A percentile compares a stretch with the other conserved stretches of the same genome.
Evolutionary conservation across 23 tunicate species (phyloP).

Genomic region (Botrylloides violaceus): DNA sequence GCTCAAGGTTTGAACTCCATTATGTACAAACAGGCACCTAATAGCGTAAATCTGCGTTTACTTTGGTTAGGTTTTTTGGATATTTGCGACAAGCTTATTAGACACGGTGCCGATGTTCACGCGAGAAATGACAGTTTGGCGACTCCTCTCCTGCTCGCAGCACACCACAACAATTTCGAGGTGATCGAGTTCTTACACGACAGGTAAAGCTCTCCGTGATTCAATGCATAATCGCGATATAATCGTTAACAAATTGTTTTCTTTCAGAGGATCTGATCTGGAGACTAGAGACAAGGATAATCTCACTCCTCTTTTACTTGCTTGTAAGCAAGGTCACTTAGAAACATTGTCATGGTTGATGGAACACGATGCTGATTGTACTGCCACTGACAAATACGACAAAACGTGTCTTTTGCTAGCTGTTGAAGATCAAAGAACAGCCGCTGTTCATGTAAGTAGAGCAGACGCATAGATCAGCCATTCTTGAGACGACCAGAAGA

Average conservation of each 20-base stretch:
- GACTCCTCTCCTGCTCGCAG: constrained; percentile 69
- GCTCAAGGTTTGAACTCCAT: constrained; percentile 36
- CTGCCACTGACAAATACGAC: constrained; percentile 84
- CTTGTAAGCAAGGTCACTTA: constrained; percentile 62
- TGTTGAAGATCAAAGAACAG: constrained; percentile 62
- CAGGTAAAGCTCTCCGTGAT: too few relatives aligned
- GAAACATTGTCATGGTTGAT: constrained; percentile 72
- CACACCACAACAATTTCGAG: constrained; percentile 63
- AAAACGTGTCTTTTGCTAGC: constrained; percentile 73
- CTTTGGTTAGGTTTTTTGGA: constrained; percentile 34
- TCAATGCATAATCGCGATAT: too few relatives aligned
- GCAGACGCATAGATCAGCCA: too few relatives aligned
- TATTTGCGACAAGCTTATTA: constrained; percentile 37
- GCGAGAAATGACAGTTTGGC: constrained; percentile 60
- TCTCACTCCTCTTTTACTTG: constrained; percentile 64
- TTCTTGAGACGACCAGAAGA: too few relatives aligned
- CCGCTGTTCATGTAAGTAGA: constrained; percentile 48
- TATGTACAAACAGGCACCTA: not conserved
- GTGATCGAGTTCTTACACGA: constrained; percentile 43
- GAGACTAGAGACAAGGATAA: constrained; percentile 86
- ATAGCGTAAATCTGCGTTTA: not conserved
- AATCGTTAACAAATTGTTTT: too few relatives aligned
- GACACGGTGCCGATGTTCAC: constrained; percentile 50
- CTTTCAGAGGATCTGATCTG: constrained; percentile 45
- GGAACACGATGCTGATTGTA: constrained; percentile 69